These are phyloP conservation scores for Nephrotoma guestfalica DNA, from an alignment of 2,888 invertebrate genomes.

Conservation along the genomic window DNA sequence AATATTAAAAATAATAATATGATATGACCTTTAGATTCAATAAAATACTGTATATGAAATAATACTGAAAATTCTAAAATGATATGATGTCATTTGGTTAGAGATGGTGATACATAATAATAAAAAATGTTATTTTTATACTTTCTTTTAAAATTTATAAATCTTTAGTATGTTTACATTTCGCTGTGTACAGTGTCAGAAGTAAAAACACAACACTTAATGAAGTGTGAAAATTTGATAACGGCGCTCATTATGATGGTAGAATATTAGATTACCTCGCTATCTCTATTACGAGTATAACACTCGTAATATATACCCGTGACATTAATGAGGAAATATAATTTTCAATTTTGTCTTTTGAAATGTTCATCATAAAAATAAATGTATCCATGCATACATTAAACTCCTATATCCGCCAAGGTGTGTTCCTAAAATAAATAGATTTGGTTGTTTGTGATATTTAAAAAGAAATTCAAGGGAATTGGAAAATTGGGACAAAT, in stretches of 20 bases:
- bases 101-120: background rate
- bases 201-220: background rate
- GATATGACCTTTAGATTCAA: background rate
- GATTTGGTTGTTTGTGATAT: background rate
- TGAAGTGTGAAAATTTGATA: background rate
- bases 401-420: background rate
- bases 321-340: background rate
- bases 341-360: background rate
- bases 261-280: background rate
- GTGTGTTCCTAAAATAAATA: background rate
- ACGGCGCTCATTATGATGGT: background rate
- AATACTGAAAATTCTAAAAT: background rate
- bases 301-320: background rate
- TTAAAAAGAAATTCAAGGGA: background rate
- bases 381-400: background rate
- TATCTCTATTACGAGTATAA: background rate
- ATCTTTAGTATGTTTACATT: background rate
- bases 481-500: background rate
- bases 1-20: background rate
- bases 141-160: background rate
- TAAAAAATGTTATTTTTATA: background rate
- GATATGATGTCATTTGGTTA: background rate
- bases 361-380: background rate
- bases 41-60: background rate
- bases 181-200: background rate